phyloP scores from a whole-genome alignment of 2,113 vertebrate species.

The Sturnira hondurensis region DNA sequence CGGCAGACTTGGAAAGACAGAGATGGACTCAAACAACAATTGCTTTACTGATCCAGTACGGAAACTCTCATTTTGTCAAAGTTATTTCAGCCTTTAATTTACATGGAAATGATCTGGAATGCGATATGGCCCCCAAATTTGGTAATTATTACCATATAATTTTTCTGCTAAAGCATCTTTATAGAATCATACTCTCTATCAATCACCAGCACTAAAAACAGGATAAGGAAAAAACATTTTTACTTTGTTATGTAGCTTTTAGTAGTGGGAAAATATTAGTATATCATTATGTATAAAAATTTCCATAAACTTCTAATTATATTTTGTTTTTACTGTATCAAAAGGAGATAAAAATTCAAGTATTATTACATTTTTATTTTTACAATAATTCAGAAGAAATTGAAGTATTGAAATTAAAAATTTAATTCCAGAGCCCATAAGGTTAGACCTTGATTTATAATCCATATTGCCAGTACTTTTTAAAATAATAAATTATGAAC shows the following conservation, averaged over 20 bases:
- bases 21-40: neutral
- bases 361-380: conserved; percentile 29
- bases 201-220: conserved; percentile 39
- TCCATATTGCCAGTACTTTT: neutral
- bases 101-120: conserved; percentile 43
- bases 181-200: conserved; percentile 37
- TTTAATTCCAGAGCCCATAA: conserved; percentile 42
- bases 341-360: neutral
- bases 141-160: conserved; percentile 46
- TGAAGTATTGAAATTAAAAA: conserved; percentile 42
- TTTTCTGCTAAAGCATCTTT: conserved; percentile 30
- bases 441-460: conserved; percentile 45
- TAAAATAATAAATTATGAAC: conserved; percentile 33
- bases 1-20: conserved; percentile 1
- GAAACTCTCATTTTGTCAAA: conserved; percentile 25
- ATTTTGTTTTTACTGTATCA: neutral
- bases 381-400: neutral
- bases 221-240: conserved; percentile 27
- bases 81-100: conserved; percentile 49
- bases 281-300: conserved; percentile 19
- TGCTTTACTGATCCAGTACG: conserved; percentile 38
- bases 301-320: neutral
- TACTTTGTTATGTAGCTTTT: neutral
- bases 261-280: conserved; percentile 11
- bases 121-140: conserved; percentile 49